These are phyloP conservation scores for Lasioglossum lativentre DNA, from an alignment of 2,888 invertebrate species.

Conservation along the genomic window DNA sequence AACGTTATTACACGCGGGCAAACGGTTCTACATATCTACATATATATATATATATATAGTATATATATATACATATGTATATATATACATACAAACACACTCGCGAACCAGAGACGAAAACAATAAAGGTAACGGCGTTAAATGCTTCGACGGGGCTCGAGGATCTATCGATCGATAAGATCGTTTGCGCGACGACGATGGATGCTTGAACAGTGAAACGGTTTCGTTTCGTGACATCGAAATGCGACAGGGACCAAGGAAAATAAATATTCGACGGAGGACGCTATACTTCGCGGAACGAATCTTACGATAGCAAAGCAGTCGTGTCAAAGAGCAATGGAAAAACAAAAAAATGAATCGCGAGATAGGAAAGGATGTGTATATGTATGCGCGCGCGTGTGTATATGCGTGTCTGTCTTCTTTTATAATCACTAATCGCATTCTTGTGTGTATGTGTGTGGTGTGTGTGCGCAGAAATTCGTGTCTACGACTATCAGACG, in stretches of 20 bases:
- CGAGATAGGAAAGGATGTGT: slow-evolving; percentile 34
- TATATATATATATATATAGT: too few relatives aligned
- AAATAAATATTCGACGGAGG: slow-evolving; percentile 25
- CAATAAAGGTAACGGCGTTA: background rate
- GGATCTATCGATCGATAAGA: background rate
- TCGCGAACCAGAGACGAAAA: background rate
- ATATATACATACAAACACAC: background rate
- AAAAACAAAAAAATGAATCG: slow-evolving; percentile 32
- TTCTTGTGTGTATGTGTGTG: slow-evolving; percentile 12
- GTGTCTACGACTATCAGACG: slow-evolving; percentile 94
- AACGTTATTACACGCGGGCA: slow-evolving; percentile 17
- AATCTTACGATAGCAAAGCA: slow-evolving; percentile 47
- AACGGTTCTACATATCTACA: background rate
- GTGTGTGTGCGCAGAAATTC: slow-evolving; percentile 89
- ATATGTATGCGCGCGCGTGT: background rate
- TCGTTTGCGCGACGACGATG: background rate
- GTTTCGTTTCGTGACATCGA: background rate
- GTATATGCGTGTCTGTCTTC: slow-evolving; percentile 3
- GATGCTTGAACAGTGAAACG: slow-evolving; percentile 16
- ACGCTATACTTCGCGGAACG: background rate
- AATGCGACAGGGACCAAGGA: background rate
- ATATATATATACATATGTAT: too few relatives aligned
- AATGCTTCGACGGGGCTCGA: slow-evolving; percentile 7
- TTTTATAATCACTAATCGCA: slow-evolving; percentile 38
- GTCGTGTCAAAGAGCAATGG: slow-evolving; percentile 26